Evolutionary conservation across 2,888 invertebrate genomes (phyloP), one percentile per base, ranked within the genome.

Genomic region (Timema podura): DNA sequence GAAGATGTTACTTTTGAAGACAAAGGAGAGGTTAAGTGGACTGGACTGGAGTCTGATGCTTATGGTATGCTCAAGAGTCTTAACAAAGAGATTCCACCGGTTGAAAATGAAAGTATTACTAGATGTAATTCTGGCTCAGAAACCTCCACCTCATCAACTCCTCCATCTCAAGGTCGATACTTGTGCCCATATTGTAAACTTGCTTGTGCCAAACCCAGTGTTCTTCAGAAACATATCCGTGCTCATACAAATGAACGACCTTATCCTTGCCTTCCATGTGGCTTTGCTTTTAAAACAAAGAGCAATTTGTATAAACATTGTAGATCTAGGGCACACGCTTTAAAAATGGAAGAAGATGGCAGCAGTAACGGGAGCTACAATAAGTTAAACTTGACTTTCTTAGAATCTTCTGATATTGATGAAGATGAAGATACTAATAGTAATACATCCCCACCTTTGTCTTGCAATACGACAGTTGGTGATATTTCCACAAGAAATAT

Each of bases 211-310:
- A 96, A 96, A 83, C 95, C 95, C 71, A 95, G 95, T 80, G 95
- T 96, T 75, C 86, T 96, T 74, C 91, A 95, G 81, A 96, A 96
- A 85, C 96, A 96, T 85, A 92, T 96, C 81, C 88, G 95, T 79
- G 93, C 95, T 73, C 95, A 96, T 82, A 95, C 96, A 64, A 94
- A 95, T 80, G 95, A 96, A 82, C 86, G 95, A 77, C 95, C 95
- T 71, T 96, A 90, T 83, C 95, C 95, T 47, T 96, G 95, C 83
- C 85, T 87, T 77, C 89, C 91, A 75, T 96, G 95, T 82, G 93
- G 93, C 75, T 93, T 95, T 82, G 92, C 94, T 77, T 96, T 96
- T 83, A 96, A 96, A 83, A 96, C 96, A 44, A 93, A 93, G 81
- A 95, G 95, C 77, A 96, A 96, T 82, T 86, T 95, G 75, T 95